These are phyloP conservation scores for Brachionus calyciflorus DNA, from an alignment of 1,140 invertebrate species.

Conservation along the genomic window DNA sequence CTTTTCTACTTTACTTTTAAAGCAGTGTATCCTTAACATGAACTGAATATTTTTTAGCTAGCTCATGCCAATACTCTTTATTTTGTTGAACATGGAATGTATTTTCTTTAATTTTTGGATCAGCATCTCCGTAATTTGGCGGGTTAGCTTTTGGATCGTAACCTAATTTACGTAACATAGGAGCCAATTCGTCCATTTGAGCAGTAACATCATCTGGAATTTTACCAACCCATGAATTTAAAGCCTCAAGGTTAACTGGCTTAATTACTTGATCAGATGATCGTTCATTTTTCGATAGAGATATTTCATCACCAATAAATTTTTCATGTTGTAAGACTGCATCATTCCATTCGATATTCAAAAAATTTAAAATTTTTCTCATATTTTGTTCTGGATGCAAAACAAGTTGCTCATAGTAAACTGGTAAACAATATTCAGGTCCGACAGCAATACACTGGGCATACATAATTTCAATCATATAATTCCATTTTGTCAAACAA, in stretches of 20 bases:
- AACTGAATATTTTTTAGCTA: slow-evolving; percentile 52
- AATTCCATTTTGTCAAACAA: slow-evolving; percentile 92
- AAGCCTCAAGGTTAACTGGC: slow-evolving; percentile 90
- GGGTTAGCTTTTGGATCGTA: slow-evolving; percentile 91
- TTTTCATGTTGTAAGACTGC: slow-evolving; percentile 94
- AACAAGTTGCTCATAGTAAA: slow-evolving; percentile 93
- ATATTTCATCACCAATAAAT: slow-evolving; percentile 90
- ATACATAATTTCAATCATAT: slow-evolving; percentile 88
- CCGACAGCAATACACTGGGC: slow-evolving; percentile 84
- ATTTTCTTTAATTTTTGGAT: slow-evolving; percentile 77
- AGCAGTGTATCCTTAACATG: slow-evolving; percentile 13
- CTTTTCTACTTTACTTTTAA: too few relatives aligned
- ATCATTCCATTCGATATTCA: slow-evolving; percentile 90
- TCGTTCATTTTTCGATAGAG: slow-evolving; percentile 80
- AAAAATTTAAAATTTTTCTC: slow-evolving; percentile 81
- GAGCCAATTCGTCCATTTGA: slow-evolving; percentile 85
- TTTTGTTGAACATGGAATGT: slow-evolving; percentile 66
- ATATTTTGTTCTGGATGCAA: slow-evolving; percentile 85
- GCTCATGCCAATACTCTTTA: slow-evolving; percentile 59
- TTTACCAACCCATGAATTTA: slow-evolving; percentile 91
- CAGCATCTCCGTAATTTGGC: slow-evolving; percentile 83
- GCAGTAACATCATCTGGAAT: slow-evolving; percentile 83
- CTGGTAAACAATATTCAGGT: slow-evolving; percentile 75
- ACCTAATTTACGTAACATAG: slow-evolving; percentile 81
- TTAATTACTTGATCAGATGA: slow-evolving; percentile 98